These are phyloP conservation scores for Penelope pileata DNA, from an alignment of 2,113 vertebrate species.

Conservation along the genomic window DNA sequence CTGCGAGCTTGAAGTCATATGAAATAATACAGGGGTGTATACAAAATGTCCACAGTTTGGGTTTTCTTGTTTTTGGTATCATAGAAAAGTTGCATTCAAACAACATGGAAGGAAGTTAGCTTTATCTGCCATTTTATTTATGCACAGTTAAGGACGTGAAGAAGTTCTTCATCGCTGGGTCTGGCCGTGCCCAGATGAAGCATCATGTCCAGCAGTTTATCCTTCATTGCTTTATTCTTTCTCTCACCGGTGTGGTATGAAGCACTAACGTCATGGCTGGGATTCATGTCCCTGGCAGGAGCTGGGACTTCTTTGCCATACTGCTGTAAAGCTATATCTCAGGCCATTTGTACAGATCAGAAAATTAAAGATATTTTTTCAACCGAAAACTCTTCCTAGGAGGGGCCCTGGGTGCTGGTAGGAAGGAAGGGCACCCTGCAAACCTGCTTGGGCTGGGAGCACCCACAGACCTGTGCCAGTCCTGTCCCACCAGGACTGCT, in stretches of 20 bases:
- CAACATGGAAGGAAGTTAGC: background rate
- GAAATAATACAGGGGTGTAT: background rate
- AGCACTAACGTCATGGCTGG: background rate
- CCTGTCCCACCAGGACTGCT: background rate
- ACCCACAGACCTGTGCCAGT: background rate
- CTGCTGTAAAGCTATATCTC: background rate
- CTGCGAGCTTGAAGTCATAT: background rate
- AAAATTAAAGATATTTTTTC: background rate
- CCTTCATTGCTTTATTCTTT: background rate
- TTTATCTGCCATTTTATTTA: background rate
- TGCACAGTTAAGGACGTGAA: background rate
- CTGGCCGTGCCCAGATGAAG: background rate
- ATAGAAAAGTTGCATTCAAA: background rate
- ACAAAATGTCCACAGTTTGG: background rate
- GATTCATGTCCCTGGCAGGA: background rate
- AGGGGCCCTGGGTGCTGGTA: background rate
- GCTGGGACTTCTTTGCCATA: background rate
- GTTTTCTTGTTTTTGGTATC: background rate
- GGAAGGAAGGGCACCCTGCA: background rate
- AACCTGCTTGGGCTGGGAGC: background rate
- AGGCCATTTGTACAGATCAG: background rate
- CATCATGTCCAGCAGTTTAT: background rate
- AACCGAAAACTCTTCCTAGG: background rate
- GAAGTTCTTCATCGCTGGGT: background rate
- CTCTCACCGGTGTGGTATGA: background rate